phyloP scores from a whole-genome alignment of 2,113 vertebrate species.

The Prolemur simus region DNA sequence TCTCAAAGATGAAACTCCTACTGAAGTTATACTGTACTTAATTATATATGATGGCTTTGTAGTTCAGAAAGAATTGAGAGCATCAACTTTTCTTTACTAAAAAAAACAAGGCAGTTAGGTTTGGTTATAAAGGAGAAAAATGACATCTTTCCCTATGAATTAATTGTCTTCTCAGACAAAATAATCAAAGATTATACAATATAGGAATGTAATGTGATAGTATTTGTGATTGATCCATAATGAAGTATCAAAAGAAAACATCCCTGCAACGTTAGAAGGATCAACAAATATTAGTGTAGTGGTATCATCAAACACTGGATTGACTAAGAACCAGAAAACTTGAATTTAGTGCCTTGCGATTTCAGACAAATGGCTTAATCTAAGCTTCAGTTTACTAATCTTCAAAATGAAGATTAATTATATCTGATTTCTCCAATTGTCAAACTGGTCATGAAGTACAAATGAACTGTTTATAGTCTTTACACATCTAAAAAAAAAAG shows the following conservation, averaged over 20 bases:
- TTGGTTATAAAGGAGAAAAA: background rate
- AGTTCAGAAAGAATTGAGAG: background rate
- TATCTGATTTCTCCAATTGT: background rate
- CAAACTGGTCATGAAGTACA: background rate
- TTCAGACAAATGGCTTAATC: background rate
- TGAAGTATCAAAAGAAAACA: background rate
- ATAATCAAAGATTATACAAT: background rate
- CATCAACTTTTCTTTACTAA: background rate
- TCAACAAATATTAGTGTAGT: background rate
- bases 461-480: background rate
- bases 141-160: background rate
- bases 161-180: background rate
- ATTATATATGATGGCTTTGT: background rate
- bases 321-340: background rate
- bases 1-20: background rate
- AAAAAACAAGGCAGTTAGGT: background rate
- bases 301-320: background rate
- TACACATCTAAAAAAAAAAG: background rate
- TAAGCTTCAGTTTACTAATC: background rate
- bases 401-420: background rate
- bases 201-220: background rate
- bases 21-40: background rate
- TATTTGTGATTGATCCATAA: background rate
- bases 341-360: background rate
- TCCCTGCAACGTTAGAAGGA: background rate